phyloP scores from a whole-genome alignment of 1,140 invertebrate species.

The Neelides sp. region DNA sequence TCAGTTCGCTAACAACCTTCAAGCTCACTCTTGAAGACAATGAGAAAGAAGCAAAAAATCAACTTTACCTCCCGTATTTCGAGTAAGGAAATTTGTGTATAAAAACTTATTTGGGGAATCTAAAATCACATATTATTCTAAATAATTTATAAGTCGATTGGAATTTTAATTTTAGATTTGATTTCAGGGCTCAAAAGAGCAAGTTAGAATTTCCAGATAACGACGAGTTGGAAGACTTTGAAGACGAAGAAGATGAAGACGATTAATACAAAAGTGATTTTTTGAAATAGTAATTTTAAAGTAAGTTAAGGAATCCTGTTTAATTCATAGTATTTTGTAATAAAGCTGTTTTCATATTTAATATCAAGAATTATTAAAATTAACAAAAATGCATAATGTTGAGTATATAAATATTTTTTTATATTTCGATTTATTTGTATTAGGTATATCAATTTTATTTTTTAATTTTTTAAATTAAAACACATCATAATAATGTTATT shows the following conservation, averaged over 20 bases:
- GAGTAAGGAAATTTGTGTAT: conserved; percentile 15
- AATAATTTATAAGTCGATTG: not conserved
- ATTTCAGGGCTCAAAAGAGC: conserved; percentile 22
- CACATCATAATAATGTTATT: no score
- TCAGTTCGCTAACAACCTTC: conserved; percentile 25
- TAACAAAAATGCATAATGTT: no score
- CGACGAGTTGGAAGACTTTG: conserved; percentile 17
- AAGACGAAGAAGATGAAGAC: conserved; percentile 25
- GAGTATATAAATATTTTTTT: no score
- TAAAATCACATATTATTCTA: not conserved
- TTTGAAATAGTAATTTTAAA: no score
- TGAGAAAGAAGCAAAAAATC: conserved; percentile 24
- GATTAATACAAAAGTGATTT: no score
- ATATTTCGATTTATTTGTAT: no score
- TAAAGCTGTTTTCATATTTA: no score
- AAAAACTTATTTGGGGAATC: not conserved
- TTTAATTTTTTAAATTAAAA: no score
- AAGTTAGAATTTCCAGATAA: conserved; percentile 2
- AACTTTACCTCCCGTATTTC: conserved; percentile 27
- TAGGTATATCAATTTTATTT: no score
- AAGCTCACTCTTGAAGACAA: conserved; percentile 28
- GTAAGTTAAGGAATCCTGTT: no score
- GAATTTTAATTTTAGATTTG: not conserved
- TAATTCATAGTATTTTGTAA: no score
- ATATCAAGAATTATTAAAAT: no score